Percentiles rank a stretch among this genome's conserved stretches.
Evolutionary conservation across 2,797 vertebrate species (phyloP).

Genomic region (Pseudomugil gertrudae): DNA sequence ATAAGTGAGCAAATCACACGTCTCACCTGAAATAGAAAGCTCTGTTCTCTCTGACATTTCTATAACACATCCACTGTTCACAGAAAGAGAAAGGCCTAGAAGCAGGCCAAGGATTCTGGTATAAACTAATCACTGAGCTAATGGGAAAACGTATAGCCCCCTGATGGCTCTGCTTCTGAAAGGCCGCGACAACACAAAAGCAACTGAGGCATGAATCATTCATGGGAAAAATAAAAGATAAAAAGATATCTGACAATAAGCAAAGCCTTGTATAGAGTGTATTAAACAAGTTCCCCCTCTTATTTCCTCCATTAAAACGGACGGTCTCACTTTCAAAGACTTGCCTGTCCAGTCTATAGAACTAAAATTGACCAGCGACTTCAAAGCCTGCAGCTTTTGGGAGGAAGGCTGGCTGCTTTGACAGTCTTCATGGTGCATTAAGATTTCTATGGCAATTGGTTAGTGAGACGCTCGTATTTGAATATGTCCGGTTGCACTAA

Average conservation of each 20-base stretch:
- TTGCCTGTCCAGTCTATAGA: constrained; percentile 89
- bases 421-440: constrained; percentile 94
- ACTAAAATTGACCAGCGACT: constrained; percentile 93
- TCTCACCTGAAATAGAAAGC: constrained; percentile 18
- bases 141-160: constrained; percentile 88
- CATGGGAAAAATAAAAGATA: constrained; percentile 95
- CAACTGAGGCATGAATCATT: constrained; percentile 91
- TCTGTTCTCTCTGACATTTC: constrained; percentile 37
- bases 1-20: constrained; percentile 24
- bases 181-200: constrained; percentile 86
- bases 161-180: constrained; percentile 89
- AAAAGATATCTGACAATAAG: constrained; percentile 94
- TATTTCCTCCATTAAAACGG: constrained; percentile 90
- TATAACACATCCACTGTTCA: constrained; percentile 69
- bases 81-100: constrained; percentile 71
- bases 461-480: constrained; percentile 87
- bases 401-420: constrained; percentile 89
- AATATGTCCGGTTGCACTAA: constrained; percentile 88
- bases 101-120: constrained; percentile 79
- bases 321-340: constrained; percentile 87
- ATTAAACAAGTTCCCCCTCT: constrained; percentile 91
- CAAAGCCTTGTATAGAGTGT: constrained; percentile 90
- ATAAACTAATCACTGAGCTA: constrained; percentile 85
- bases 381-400: constrained; percentile 91
- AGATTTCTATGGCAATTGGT: constrained; percentile 93